Conservation (phyloP, 2,888 invertebrate genomes). For the Liopterus haemorrhoidalis region DNA sequence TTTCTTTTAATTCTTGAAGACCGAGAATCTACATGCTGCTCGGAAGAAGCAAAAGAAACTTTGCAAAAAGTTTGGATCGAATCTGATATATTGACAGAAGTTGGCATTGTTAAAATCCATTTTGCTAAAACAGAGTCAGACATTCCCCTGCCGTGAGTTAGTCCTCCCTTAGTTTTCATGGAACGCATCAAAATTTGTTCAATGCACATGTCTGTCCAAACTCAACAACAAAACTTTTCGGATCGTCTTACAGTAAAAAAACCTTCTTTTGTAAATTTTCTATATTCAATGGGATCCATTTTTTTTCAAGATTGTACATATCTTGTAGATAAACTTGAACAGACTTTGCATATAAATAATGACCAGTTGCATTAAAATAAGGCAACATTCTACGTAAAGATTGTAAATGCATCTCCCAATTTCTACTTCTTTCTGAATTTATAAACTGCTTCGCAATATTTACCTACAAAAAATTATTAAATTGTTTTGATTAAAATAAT, state of each 20-base stretch:
- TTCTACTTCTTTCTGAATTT: no score
- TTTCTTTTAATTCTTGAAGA: conserved; percentile 30
- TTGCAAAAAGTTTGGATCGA: conserved; percentile 30
- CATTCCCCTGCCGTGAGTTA: conserved; percentile 33
- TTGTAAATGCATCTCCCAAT: conserved; percentile 12
- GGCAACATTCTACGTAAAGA: conserved; percentile 21
- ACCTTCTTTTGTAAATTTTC: conserved; percentile 27
- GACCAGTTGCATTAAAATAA: conserved; percentile 32
- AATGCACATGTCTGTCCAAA: conserved; percentile 36
- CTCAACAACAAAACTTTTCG: conserved; percentile 32
- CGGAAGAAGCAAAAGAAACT: conserved; percentile 26
- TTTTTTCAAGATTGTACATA: conserved; percentile 35
- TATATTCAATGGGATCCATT: conserved; percentile 31
- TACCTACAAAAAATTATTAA: no score
- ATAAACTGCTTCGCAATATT: no score
- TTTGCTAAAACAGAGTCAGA: conserved; percentile 29
- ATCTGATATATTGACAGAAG: conserved; percentile 27
- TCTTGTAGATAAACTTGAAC: conserved; percentile 41
- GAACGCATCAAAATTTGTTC: conserved; percentile 37
- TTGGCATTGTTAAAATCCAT: conserved; percentile 30
- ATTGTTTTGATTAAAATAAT: no score
- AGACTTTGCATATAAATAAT: conserved; percentile 40
- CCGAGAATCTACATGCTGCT: conserved; percentile 35
- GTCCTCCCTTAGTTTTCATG: conserved; percentile 35
- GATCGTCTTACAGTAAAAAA: conserved; percentile 25